A percentile compares a stretch with the other conserved stretches of the same genome.
Evolutionary conservation across 2,888 invertebrate species (phyloP).

Genomic region (Encarsia formosa): DNA sequence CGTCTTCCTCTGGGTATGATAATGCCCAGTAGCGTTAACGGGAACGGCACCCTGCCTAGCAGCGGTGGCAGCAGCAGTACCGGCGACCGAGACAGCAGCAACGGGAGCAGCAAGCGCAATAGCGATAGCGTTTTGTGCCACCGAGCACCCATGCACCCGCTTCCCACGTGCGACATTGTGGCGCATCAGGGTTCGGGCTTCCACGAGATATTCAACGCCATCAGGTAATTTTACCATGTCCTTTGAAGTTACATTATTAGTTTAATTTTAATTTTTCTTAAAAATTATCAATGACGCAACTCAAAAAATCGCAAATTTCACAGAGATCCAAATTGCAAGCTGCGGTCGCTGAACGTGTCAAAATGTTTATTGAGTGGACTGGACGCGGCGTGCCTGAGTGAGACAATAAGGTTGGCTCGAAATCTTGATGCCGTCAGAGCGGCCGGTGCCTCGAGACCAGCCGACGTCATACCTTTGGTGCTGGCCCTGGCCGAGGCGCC

Average conservation of each 20-base stretch:
- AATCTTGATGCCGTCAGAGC: constrained; percentile 56
- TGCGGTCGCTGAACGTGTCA: constrained; percentile 56
- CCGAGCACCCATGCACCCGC: constrained; percentile 53
- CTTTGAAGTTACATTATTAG: no score
- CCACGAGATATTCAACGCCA: constrained; percentile 51
- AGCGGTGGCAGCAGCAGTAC: constrained; percentile 29
- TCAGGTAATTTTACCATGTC: constrained; percentile 38
- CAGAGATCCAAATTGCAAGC: constrained; percentile 54
- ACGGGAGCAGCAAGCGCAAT: constrained; percentile 53
- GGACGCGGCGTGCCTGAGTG: constrained; percentile 57
- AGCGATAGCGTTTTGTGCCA: constrained; percentile 57
- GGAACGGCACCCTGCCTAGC: constrained; percentile 1
- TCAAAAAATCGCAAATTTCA: no score
- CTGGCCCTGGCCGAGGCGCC: constrained; percentile 56
- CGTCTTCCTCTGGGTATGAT: constrained; percentile 53
- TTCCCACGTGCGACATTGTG: constrained; percentile 53
- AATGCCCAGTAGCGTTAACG: constrained; percentile 40
- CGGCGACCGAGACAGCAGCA: constrained; percentile 47
- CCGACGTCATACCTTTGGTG: constrained; percentile 56
- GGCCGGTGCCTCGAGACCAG: constrained; percentile 55
- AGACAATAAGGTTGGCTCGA: constrained; percentile 54
- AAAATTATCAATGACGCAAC: no score
- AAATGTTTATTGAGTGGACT: constrained; percentile 56
- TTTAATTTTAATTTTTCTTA: no score
- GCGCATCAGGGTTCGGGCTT: constrained; percentile 51